Percentiles rank a stretch among this genome's conserved stretches.
Evolutionary conservation across 2,888 invertebrate species (phyloP).

Genomic region (Ptychoptera contaminata): DNA sequence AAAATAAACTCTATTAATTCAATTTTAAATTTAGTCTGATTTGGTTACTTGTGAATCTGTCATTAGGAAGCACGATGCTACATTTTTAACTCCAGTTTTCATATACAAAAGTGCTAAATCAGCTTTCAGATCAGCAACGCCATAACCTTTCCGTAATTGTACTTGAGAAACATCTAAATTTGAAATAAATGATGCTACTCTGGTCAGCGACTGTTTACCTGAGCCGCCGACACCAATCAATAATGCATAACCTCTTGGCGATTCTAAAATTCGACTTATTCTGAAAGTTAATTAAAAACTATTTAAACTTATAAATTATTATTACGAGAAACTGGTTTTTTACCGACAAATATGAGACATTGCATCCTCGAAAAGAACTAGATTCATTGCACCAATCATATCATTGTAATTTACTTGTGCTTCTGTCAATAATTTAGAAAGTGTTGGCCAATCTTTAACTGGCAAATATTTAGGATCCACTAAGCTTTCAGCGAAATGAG

Average conservation of each 20-base stretch:
- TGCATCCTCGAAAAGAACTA: constrained; percentile 89
- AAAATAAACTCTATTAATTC: background rate
- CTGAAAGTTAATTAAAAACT: constrained; percentile 23
- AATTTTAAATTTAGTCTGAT: too few relatives aligned
- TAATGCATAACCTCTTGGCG: constrained; percentile 81
- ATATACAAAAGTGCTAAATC: constrained; percentile 62
- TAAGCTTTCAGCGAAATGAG: constrained; percentile 82
- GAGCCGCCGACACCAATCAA: constrained; percentile 90
- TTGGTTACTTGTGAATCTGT: constrained; percentile 78
- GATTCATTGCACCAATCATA: constrained; percentile 76
- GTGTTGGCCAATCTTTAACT: constrained; percentile 49
- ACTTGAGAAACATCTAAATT: constrained; percentile 87
- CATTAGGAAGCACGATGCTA: constrained; percentile 78
- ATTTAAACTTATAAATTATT: too few relatives aligned
- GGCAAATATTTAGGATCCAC: constrained; percentile 85
- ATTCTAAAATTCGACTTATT: constrained; percentile 83
- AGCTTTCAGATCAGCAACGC: constrained; percentile 60
- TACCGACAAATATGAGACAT: constrained; percentile 78
- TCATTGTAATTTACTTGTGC: constrained; percentile 79
- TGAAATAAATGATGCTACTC: constrained; percentile 80
- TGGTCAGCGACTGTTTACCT: constrained; percentile 82
- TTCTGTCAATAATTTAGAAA: constrained; percentile 60
- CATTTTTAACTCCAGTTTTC: constrained; percentile 73
- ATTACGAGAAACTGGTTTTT: too few relatives aligned
- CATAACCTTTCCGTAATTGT: constrained; percentile 78